A percentile compares a stretch with the other conserved stretches of the same genome.
Evolutionary conservation across 92 coral and sea anemone species (phyloP).

Genomic region (Zoanthus gigantus): DNA sequence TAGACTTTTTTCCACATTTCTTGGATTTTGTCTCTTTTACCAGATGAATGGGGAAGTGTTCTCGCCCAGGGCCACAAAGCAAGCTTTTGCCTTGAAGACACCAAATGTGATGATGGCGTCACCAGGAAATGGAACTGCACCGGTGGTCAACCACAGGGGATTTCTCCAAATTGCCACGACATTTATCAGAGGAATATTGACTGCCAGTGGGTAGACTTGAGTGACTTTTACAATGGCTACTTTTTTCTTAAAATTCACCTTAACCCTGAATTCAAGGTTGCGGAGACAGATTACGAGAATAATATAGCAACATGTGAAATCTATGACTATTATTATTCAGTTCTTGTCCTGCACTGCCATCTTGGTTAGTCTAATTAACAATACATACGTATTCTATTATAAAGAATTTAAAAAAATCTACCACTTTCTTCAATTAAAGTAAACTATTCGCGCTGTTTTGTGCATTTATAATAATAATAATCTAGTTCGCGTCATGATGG

Average conservation of each 20-base stretch:
- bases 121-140: slow-evolving; percentile 76
- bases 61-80: slow-evolving; percentile 94
- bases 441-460: no score
- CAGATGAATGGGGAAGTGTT: slow-evolving; percentile 38
- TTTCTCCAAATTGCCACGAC: slow-evolving; percentile 93
- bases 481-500: no score
- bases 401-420: no score
- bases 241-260: slow-evolving; percentile 72
- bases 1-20: not conserved
- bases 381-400: no score
- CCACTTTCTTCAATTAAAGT: no score
- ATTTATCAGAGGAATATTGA: slow-evolving; percentile 84
- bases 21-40: not conserved
- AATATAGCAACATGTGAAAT: slow-evolving; percentile 84
- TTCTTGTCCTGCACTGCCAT: slow-evolving; percentile 57
- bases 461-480: no score
- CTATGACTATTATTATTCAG: slow-evolving; percentile 64
- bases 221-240: slow-evolving; percentile 67
- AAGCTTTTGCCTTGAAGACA: slow-evolving; percentile 96
- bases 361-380: slow-evolving; percentile 50
- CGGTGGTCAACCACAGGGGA: slow-evolving; percentile 85
- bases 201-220: slow-evolving; percentile 95
- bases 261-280: slow-evolving; percentile 85
- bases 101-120: slow-evolving; percentile 87
- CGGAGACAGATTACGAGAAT: slow-evolving; percentile 91